phyloP scores from a whole-genome alignment of 2,888 invertebrate genomes.

The Drosophila maculinotata region DNA sequence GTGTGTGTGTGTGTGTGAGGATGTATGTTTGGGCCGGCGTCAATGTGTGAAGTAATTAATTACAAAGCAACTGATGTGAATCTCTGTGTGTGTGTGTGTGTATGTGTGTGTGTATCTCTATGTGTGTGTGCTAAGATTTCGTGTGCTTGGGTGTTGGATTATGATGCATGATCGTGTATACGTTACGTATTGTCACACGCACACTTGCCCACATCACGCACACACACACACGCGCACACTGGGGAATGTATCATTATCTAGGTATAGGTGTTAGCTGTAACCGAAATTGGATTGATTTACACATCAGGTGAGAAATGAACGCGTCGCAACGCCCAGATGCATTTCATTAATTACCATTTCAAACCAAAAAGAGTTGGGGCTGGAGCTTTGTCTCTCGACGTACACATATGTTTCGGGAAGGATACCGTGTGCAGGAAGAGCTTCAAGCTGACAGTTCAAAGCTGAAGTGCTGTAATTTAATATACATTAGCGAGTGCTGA shows the following conservation, averaged over 20 bases:
- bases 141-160: constrained; percentile 71
- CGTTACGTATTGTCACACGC: constrained; percentile 67
- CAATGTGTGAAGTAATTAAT: constrained; percentile 82
- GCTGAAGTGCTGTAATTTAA: too few relatives aligned
- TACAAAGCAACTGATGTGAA: constrained; percentile 79
- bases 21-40: constrained; percentile 60
- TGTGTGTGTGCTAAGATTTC: constrained; percentile 49
- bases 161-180: constrained; percentile 79
- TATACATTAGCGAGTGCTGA: too few relatives aligned
- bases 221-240: constrained; percentile 19
- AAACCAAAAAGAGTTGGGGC: background rate
- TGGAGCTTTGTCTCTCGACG: too few relatives aligned
- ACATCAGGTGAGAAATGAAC: constrained; percentile 76
- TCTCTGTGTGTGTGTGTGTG: constrained; percentile 46
- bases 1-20: constrained; percentile 26
- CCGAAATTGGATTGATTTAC: constrained; percentile 81
- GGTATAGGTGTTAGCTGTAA: constrained; percentile 36
- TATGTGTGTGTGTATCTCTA: constrained; percentile 9
- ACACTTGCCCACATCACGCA: constrained; percentile 47
- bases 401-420: too few relatives aligned
- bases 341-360: constrained; percentile 61
- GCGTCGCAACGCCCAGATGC: constrained; percentile 50
- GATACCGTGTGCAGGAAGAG: too few relatives aligned
- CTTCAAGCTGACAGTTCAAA: too few relatives aligned
- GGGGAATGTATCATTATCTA: constrained; percentile 50